Base-by-base conservation (phyloP, 2,113 vertebrate genomes). In the Cichladusa arquata region DNA sequence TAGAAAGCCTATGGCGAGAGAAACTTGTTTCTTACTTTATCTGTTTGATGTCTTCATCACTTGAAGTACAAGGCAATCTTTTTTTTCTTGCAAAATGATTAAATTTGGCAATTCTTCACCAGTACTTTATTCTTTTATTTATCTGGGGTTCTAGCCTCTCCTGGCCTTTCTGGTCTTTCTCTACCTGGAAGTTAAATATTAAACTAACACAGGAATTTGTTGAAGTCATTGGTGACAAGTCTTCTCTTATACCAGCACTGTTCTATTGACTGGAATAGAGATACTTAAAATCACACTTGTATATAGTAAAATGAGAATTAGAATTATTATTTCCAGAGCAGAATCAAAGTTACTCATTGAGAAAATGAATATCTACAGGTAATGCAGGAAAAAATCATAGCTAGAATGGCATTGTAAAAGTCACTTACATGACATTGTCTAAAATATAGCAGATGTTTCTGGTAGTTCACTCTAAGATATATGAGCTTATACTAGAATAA, bases 21-120 rank as follows among this genome's bases (percentile, higher is more conserved):
- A 62, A 66, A 24, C 38, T 47, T 20, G 1, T 81, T 13, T 25
- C 14, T 78, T 54, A 24, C 48, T 66, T 71, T 62, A 6, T 58
- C 19, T 58, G 5, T 81, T 48, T 70, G 19, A 38, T 48, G 5
- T 74, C 28, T 91, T 66, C 11, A n/a, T n/a, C 25, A 11, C 16
- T 67, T 76, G 8, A 76, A 44, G 8, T 29, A 51, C 9, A 38
- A 20, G 15, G 16, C 0, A 1, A 14, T 5, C 0, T 9, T 29
- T 18, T 29, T 84, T 64, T 60, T 11, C 31, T 65, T 26, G 8
- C 7, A 50, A 82, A 34, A 54, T 8, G 1, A 71, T 5, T 1
- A 57, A 53, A 78, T 84, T 19, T 69, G 26, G 2, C 6, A 56
- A 51, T 65, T 53, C 14, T 73, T 78, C 36, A 62, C 5, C 36